phyloP scores from a whole-genome alignment of 2,888 invertebrate species.

The Girardia tigrina region DNA sequence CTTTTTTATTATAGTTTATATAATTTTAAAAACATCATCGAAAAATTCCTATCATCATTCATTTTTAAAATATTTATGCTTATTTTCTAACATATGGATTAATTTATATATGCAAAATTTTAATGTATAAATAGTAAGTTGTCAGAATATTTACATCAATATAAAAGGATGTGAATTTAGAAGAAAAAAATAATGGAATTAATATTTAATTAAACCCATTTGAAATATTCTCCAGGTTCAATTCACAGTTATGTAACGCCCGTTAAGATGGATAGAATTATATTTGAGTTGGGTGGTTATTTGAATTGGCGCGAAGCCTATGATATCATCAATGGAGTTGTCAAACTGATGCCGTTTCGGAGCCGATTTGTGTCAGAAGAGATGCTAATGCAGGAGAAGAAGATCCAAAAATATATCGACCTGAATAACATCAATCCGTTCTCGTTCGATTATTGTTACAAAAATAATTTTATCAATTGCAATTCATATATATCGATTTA shows the following conservation, averaged over 20 bases:
- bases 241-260: constrained; percentile 91
- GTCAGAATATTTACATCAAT: too few species aligned
- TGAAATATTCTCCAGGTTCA: constrained; percentile 54
- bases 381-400: constrained; percentile 58
- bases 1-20: too few species aligned
- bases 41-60: too few species aligned
- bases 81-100: too few species aligned
- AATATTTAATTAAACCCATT: too few species aligned
- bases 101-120: too few species aligned
- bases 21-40: too few species aligned
- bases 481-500: neutral
- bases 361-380: constrained; percentile 70
- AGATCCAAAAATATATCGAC: constrained; percentile 56
- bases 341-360: constrained; percentile 70
- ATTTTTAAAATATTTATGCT: too few species aligned
- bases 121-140: too few species aligned
- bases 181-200: too few species aligned
- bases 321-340: constrained; percentile 56
- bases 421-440: constrained; percentile 68
- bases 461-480: neutral
- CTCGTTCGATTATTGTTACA: constrained; percentile 42
- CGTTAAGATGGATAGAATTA: constrained; percentile 71
- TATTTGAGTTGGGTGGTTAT: constrained; percentile 79
- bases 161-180: too few species aligned
- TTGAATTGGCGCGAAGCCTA: constrained; percentile 61